Evolutionary conservation across 2,888 invertebrate species (phyloP), one percentile per base, ranked within the genome.

Genomic region (Ormyrus rosae): DNA sequence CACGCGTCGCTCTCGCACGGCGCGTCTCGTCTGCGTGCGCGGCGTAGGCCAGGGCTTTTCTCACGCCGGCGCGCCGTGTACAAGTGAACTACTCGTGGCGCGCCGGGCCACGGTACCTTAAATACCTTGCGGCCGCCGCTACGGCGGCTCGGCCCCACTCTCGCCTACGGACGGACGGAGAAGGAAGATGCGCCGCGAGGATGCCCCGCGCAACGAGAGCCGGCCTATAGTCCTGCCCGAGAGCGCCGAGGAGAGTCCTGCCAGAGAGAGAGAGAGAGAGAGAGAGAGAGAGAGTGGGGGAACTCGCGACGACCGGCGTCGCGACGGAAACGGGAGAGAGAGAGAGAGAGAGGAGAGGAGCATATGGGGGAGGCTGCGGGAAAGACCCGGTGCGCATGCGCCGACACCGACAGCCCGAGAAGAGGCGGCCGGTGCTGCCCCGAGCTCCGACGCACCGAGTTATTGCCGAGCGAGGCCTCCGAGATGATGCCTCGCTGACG

Each of bases 11-110:
- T 72, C 53, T 48, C 48, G 34, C 34, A 71, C 72, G 72, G 60
- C 72, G 78, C 72, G 72, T 61, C 68, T 76, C 68, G 48, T 68
- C 61, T 46, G 50, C 60, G 13, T 34, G 50, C 60, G 13, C 4
- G 10, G 45, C 7, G 9, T 13, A 6, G 10, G 8, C 75, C 72
- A 73, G 80, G 34, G 55, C 67, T 77, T 73, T 77, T 79, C 74
- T 79, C 79, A 74, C 71, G 80, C 77, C 82, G 80, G 80, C 87
- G 88, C 90, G 90, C 90, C 92, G 92, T 91, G 91, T 92, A 92
- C 92, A 91, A 92, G 91, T 92, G 92, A 92, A 93, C 93, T 93
- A 93, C 92, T 93, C 92, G 92, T 92, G 92, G 92, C 91, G 91
- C 92, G 92, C 92, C 91, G 91, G 90, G 92, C 91, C 92, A 91